Evolutionary conservation across 2,797 vertebrate species (phyloP).

Genomic region (Pyrocephalus nanus): DNA sequence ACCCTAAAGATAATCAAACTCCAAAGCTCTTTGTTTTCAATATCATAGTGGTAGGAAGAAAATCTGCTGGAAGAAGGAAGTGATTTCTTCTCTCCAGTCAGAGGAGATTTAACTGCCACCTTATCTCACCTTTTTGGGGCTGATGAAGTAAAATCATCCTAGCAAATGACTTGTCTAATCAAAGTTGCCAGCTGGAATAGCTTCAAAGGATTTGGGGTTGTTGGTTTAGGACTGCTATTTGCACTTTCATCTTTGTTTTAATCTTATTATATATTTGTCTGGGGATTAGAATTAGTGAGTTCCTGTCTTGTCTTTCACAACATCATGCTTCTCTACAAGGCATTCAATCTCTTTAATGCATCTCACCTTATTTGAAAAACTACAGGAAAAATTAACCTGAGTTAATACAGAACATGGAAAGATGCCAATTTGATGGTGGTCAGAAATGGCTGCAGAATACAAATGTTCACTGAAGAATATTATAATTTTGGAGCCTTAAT

Average conservation of each 20-base stretch:
- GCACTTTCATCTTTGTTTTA: constrained; percentile 39
- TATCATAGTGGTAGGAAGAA: background rate
- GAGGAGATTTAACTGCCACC: background rate
- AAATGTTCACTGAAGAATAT: background rate
- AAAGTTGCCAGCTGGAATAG: constrained; percentile 27
- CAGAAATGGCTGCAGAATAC: background rate
- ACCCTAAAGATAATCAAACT: background rate
- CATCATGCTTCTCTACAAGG: background rate
- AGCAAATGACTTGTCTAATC: background rate
- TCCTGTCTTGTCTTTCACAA: background rate
- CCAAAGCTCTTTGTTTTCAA: background rate
- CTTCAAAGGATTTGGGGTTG: background rate
- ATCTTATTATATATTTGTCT: constrained; percentile 7
- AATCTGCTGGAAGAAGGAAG: background rate
- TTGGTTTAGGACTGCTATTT: constrained; percentile 10
- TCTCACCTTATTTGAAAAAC: background rate
- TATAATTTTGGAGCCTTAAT: background rate
- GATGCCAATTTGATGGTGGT: background rate
- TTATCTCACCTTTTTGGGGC: background rate
- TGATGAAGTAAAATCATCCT: background rate
- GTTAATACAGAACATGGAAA: background rate
- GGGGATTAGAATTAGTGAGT: background rate
- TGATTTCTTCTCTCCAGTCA: background rate
- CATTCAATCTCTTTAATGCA: background rate
- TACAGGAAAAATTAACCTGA: background rate